Percentiles rank a stretch among this genome's conserved stretches.
Evolutionary conservation across 2,888 invertebrate species (phyloP).

Genomic region (Meteorus cinctellus): DNA sequence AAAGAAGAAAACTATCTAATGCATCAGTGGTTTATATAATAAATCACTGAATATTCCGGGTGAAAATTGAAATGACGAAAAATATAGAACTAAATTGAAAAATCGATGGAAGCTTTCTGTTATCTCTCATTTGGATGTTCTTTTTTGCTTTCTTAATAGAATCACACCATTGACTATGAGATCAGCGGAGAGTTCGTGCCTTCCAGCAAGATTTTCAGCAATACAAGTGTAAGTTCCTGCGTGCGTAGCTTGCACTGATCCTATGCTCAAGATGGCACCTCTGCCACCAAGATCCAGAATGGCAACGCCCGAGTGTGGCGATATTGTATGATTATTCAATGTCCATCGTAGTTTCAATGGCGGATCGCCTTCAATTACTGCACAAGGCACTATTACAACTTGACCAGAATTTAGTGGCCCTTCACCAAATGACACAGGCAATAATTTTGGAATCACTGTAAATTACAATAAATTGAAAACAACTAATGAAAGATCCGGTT

Average conservation of each 20-base stretch:
- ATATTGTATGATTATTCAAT: constrained; percentile 72
- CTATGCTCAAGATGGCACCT: constrained; percentile 78
- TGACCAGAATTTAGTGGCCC: constrained; percentile 78
- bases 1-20: constrained; percentile 4
- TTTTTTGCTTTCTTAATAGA: constrained; percentile 3
- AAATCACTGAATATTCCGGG: neutral
- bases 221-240: constrained; percentile 79
- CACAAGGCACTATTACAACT: constrained; percentile 77
- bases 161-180: constrained; percentile 75
- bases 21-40: neutral
- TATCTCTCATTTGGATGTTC: neutral
- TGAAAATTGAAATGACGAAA: neutral
- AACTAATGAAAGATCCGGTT: constrained; percentile 3
- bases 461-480: constrained; percentile 50
- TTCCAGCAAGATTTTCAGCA: constrained; percentile 77
- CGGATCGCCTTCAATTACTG: constrained; percentile 79
- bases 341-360: constrained; percentile 80
- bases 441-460: constrained; percentile 71
- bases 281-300: constrained; percentile 79
- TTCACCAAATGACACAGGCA: constrained; percentile 77
- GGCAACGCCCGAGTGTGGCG: constrained; percentile 74
- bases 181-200: constrained; percentile 75
- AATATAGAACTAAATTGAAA: neutral
- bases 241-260: constrained; percentile 76
- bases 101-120: constrained; percentile 36